phyloP scores from a whole-genome alignment of 2,113 vertebrate species.

The Eolophus roseicapilla region DNA sequence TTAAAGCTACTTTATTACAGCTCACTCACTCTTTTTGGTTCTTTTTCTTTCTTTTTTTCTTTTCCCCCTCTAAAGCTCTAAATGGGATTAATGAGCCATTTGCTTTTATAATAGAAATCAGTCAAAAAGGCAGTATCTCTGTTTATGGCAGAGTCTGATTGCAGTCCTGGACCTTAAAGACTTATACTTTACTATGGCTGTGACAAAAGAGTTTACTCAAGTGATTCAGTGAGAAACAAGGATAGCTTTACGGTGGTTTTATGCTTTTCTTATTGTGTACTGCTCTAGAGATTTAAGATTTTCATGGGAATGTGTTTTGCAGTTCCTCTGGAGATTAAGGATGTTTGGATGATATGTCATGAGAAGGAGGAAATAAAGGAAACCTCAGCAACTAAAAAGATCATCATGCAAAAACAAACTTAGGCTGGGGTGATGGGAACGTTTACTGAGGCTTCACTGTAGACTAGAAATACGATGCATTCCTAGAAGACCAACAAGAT shows the following conservation, averaged over 20 bases:
- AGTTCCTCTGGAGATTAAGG: neutral
- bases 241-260: neutral
- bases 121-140: neutral
- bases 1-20: neutral
- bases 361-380: neutral
- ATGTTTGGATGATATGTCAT: slow-evolving; percentile 26
- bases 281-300: neutral
- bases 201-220: neutral
- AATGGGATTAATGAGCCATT: neutral
- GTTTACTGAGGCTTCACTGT: neutral
- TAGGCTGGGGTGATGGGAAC: neutral
- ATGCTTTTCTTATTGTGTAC: neutral
- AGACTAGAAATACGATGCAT: neutral
- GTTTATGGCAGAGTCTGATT: neutral
- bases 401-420: slow-evolving; percentile 3
- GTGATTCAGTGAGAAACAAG: neutral
- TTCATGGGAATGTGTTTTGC: slow-evolving; percentile 36
- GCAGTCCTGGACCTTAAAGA: neutral
- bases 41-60: no score
- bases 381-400: slow-evolving; percentile 31
- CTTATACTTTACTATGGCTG: neutral
- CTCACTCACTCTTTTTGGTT: neutral
- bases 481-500: neutral
- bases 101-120: neutral
- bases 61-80: neutral